Percentiles rank a stretch among this genome's conserved stretches.
Evolutionary conservation across 2,113 vertebrate species (phyloP).

Genomic region (Otus sunia): DNA sequence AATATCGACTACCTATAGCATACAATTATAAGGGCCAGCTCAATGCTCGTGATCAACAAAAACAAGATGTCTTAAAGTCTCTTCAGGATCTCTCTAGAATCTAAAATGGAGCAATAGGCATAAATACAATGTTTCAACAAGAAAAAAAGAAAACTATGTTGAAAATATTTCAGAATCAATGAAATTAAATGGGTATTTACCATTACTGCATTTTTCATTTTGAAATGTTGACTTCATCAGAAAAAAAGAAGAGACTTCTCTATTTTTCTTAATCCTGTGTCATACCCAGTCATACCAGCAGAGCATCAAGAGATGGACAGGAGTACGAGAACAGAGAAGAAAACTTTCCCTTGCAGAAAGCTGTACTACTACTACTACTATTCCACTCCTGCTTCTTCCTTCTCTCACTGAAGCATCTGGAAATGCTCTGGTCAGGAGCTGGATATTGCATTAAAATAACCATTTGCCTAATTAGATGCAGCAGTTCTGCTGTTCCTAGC

Average conservation of each 20-base stretch:
- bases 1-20: background rate
- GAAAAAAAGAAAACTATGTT: background rate
- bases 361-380: background rate
- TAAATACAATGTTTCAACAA: background rate
- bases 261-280: background rate
- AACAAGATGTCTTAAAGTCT: background rate
- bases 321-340: background rate
- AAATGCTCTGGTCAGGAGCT: background rate
- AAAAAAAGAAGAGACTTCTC: background rate
- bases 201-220: background rate
- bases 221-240: background rate
- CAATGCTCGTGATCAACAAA: background rate
- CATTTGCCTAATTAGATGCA: constrained; percentile 9
- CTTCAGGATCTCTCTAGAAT: background rate
- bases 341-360: background rate
- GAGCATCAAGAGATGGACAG: background rate
- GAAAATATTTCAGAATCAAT: background rate
- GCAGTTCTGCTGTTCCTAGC: constrained; percentile 8
- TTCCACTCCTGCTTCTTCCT: background rate
- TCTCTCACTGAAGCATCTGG: background rate
- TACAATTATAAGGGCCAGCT: background rate
- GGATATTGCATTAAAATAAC: background rate
- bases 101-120: background rate
- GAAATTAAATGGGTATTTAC: background rate
- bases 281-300: background rate